A percentile compares a stretch with the other conserved stretches of the same genome.
These are phyloP conservation scores for Morone saxatilis DNA, from an alignment of 2,113 vertebrate species.

Conservation along the genomic window DNA sequence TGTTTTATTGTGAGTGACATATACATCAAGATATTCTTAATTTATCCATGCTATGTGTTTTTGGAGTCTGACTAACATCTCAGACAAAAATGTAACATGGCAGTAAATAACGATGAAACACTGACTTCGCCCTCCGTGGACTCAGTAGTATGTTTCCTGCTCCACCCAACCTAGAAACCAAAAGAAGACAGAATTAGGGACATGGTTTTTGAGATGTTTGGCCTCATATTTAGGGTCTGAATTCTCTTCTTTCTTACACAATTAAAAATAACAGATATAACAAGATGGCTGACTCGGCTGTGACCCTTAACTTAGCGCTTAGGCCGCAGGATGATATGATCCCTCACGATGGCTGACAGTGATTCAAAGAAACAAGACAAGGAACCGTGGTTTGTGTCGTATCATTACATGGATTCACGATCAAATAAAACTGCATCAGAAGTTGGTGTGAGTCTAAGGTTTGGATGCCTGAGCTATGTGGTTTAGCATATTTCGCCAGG, in stretches of 20 bases:
- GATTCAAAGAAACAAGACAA: slow-evolving; percentile 31
- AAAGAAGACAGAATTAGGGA: slow-evolving; percentile 62
- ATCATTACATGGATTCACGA: too few relatives aligned
- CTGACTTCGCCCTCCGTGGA: slow-evolving; percentile 32
- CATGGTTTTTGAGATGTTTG: neutral
- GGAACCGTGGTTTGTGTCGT: neutral
- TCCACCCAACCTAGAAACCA: slow-evolving; percentile 88
- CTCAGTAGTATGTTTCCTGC: slow-evolving; percentile 90
- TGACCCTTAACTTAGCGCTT: neutral
- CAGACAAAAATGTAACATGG: slow-evolving; percentile 76
- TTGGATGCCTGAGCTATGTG: slow-evolving; percentile 2
- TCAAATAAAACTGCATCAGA: neutral
- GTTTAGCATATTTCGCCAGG: neutral
- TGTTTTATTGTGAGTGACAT: slow-evolving; percentile 76
- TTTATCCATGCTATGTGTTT: slow-evolving; percentile 60
- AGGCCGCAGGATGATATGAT: slow-evolving; percentile 12
- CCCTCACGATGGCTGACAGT: slow-evolving; percentile 12
- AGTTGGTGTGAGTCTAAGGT: neutral
- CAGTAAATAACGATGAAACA: slow-evolving; percentile 66
- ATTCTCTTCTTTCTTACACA: neutral
- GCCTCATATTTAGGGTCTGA: neutral
- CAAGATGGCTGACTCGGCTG: neutral
- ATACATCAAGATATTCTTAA: slow-evolving; percentile 62
- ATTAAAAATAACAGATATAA: neutral
- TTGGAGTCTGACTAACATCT: slow-evolving; percentile 30